phyloP scores from a whole-genome alignment of 37 sponge, comb jelly and placozoan species.

The Theonella swinhoei region DNA sequence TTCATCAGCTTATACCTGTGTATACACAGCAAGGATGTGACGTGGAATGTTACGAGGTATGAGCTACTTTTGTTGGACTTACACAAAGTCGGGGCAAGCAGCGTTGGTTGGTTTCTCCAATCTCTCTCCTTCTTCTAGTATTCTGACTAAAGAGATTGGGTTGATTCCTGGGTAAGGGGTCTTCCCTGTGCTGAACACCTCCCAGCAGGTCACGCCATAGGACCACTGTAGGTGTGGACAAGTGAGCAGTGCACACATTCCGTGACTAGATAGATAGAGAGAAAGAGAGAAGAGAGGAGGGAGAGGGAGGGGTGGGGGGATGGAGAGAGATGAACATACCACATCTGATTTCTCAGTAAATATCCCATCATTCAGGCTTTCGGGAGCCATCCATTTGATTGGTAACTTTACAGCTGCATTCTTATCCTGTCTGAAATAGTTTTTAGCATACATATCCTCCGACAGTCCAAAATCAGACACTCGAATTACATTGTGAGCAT shows the following conservation, averaged over 20 bases:
- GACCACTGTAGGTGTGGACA: conserved; percentile 14
- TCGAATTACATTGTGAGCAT: neutral
- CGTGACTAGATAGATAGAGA: neutral
- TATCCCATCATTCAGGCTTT: conserved; percentile 16
- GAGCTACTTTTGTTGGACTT: neutral
- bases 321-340: neutral
- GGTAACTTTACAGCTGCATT: conserved; percentile 7
- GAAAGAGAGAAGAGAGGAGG: neutral
- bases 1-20: neutral
- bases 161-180: conserved; percentile 27
- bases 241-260: neutral
- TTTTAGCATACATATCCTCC: conserved; percentile 15
- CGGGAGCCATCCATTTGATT: conserved; percentile 25
- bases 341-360: conserved; percentile 25
- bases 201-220: conserved; percentile 37
- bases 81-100: conserved; percentile 26
- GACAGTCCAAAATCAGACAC: conserved; percentile 15
- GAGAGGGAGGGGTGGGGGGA: too few relatives aligned
- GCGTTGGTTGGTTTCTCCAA: conserved; percentile 10
- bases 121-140: conserved; percentile 10
- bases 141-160: neutral
- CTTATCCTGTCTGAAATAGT: conserved; percentile 19
- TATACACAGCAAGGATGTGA: neutral
- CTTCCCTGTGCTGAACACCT: conserved; percentile 33
- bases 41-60: too few relatives aligned